Conservation (phyloP, 2,113 vertebrate species). For the Naja naja region DNA sequence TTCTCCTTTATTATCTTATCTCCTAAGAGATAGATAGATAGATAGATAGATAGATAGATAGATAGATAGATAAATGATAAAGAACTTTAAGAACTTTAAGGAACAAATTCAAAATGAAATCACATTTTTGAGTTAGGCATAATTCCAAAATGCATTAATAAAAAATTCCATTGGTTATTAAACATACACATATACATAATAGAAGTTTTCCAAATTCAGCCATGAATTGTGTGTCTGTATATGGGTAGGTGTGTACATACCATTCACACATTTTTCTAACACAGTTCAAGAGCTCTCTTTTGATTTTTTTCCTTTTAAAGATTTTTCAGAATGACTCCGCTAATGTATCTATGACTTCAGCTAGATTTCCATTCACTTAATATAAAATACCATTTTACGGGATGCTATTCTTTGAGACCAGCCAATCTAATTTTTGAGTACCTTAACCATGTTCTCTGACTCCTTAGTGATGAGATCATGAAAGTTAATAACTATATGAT, state of each 20-base stretch:
- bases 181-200: background rate
- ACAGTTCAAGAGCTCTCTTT: background rate
- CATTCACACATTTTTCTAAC: background rate
- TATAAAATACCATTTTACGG: background rate
- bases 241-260: background rate
- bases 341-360: background rate
- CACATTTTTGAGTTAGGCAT: background rate
- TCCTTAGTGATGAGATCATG: constrained; percentile 10
- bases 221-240: background rate
- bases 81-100: background rate
- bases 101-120: background rate
- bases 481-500: constrained; percentile 19
- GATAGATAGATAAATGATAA: too few relatives aligned
- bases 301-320: background rate
- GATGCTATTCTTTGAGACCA: background rate
- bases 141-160: background rate
- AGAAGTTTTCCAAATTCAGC: background rate
- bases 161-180: background rate
- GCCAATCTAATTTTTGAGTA: constrained; percentile 1
- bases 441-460: background rate
- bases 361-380: background rate
- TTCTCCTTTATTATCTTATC: too few relatives aligned
- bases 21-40: too few relatives aligned
- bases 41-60: too few relatives aligned
- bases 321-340: background rate